These are phyloP conservation scores for Eurystomus glaucurus DNA, from an alignment of 2,797 vertebrate species.

Conservation along the genomic window DNA sequence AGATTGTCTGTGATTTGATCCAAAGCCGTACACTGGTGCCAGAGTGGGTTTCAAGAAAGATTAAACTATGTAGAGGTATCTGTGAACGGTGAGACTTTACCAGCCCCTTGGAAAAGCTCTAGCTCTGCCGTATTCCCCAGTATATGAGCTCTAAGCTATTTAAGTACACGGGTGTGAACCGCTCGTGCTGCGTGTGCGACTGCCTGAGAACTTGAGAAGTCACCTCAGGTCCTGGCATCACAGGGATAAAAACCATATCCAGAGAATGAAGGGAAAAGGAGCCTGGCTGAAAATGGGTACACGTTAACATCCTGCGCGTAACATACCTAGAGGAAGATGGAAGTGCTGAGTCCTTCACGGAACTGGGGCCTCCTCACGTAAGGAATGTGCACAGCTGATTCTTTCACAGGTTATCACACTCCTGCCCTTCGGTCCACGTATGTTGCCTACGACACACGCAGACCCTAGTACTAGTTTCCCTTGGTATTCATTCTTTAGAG, in stretches of 20 bases:
- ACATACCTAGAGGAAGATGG: neutral
- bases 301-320: neutral
- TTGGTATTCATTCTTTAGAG: neutral
- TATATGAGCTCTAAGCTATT: neutral
- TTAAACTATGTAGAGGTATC: neutral
- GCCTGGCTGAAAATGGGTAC: neutral
- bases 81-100: neutral
- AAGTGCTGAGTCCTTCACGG: neutral
- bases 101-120: neutral
- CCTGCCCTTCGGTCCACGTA: accelerated
- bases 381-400: neutral
- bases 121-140: neutral
- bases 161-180: neutral
- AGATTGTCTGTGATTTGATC: neutral
- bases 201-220: neutral
- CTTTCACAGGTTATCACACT: neutral
- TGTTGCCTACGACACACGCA: accelerated
- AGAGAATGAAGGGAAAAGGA: neutral
- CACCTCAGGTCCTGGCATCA: neutral
- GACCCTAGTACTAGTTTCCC: neutral
- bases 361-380: neutral
- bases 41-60: neutral
- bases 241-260: neutral
- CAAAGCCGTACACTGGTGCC: neutral
- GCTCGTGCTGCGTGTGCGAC: accelerated